Evolutionary conservation across 2,888 invertebrate species (phyloP).

Genomic region (Eupithecia exiguata): DNA sequence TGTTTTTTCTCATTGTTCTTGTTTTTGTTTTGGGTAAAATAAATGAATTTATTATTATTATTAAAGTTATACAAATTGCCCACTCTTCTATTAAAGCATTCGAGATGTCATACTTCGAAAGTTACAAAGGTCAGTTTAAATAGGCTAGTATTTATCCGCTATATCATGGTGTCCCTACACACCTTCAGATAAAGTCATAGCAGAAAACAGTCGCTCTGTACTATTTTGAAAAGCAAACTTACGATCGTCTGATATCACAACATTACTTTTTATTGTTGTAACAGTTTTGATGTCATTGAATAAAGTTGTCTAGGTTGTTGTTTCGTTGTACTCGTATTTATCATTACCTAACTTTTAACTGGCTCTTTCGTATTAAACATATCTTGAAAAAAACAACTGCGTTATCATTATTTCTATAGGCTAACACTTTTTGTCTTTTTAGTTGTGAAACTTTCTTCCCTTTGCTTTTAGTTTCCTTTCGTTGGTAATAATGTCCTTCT

Average conservation of each 20-base stretch:
- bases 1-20: no score
- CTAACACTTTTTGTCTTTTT: neutral
- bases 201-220: conserved; percentile 58
- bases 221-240: conserved; percentile 59
- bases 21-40: no score
- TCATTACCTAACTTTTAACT: neutral
- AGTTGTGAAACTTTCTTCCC: neutral
- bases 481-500: neutral
- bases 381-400: neutral
- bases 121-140: neutral
- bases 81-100: no score
- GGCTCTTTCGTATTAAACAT: neutral
- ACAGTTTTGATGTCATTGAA: conserved; percentile 18
- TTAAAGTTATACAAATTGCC: no score
- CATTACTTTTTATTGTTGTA: conserved; percentile 45
- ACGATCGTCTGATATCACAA: conserved; percentile 59
- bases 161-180: conserved; percentile 46
- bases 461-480: neutral
- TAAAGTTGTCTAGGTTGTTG: conserved; percentile 16
- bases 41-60: no score
- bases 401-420: neutral
- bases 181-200: conserved; percentile 59
- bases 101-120: neutral
- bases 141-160: neutral
- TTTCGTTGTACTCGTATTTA: neutral